These are phyloP conservation scores for Hyalella azteca DNA, from an alignment of 2,888 invertebrate species.

Conservation along the genomic window DNA sequence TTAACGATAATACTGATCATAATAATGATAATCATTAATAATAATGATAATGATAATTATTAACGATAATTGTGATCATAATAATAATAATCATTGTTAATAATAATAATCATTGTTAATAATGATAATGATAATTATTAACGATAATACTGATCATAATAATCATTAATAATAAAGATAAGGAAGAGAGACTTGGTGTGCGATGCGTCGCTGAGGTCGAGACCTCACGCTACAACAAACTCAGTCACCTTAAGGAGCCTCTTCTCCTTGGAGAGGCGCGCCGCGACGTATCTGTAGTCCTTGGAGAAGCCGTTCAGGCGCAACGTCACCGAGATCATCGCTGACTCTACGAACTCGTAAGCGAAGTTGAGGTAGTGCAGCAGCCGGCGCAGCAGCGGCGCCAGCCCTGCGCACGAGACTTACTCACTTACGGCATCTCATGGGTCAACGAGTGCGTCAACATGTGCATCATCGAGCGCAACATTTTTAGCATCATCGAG, in stretches of 20 bases:
- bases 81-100: background rate
- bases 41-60: background rate
- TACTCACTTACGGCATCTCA: background rate
- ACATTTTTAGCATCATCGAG: background rate
- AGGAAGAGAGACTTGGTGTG: background rate
- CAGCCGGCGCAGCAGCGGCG: conserved; percentile 63
- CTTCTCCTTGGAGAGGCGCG: conserved; percentile 86
- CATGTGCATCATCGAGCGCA: too few species aligned
- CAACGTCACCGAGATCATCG: conserved; percentile 80
- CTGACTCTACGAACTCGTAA: conserved; percentile 77
- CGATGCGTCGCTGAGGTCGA: background rate
- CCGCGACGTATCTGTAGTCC: conserved; percentile 93
- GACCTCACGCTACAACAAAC: background rate
- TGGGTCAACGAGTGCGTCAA: background rate
- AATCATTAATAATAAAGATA: background rate
- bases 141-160: background rate
- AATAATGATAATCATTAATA: too few species aligned
- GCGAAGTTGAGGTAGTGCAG: conserved; percentile 68
- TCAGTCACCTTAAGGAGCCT: conserved; percentile 77
- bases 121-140: background rate
- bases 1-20: background rate
- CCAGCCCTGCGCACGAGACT: conserved; percentile 36
- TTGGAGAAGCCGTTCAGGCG: conserved; percentile 85
- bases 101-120: background rate
- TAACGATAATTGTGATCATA: background rate